These are phyloP conservation scores for Philaethria dido DNA, from an alignment of 2,888 invertebrate genomes.

Conservation along the genomic window DNA sequence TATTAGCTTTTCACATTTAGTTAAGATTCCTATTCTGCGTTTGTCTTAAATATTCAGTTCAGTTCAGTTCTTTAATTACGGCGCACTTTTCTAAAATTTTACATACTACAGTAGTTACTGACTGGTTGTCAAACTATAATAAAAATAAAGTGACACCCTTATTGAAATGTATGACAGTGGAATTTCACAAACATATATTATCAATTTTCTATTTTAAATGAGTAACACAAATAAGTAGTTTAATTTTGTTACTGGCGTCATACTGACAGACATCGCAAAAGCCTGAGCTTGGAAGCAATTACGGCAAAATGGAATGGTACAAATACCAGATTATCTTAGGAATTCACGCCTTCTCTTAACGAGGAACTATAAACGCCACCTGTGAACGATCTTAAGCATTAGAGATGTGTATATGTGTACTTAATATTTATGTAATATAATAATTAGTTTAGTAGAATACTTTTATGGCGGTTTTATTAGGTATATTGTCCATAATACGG, in stretches of 20 bases:
- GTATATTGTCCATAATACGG: no score
- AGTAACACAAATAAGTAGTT: background rate
- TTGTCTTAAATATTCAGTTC: no score
- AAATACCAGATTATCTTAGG: conserved; percentile 29
- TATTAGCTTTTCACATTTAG: no score
- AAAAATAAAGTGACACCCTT: no score
- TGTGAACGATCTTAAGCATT: conserved; percentile 3
- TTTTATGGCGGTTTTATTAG: no score
- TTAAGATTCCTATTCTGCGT: no score
- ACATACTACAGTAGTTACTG: no score
- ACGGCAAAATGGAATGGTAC: conserved; percentile 23
- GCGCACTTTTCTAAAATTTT: no score
- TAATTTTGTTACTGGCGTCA: background rate
- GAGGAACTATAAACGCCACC: conserved; percentile 23
- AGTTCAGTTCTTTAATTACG: no score
- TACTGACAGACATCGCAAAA: background rate
- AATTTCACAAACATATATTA: background rate
- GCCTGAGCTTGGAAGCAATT: conserved; percentile 19
- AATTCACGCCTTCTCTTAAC: conserved; percentile 25
- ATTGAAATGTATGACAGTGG: no score
- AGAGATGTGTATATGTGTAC: background rate
- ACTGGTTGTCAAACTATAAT: no score
- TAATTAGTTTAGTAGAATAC: background rate
- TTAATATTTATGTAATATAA: background rate
- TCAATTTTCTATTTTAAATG: background rate